Conservation (phyloP, 2,888 invertebrate genomes). For the Caenorhabditis zanzibari region DNA sequence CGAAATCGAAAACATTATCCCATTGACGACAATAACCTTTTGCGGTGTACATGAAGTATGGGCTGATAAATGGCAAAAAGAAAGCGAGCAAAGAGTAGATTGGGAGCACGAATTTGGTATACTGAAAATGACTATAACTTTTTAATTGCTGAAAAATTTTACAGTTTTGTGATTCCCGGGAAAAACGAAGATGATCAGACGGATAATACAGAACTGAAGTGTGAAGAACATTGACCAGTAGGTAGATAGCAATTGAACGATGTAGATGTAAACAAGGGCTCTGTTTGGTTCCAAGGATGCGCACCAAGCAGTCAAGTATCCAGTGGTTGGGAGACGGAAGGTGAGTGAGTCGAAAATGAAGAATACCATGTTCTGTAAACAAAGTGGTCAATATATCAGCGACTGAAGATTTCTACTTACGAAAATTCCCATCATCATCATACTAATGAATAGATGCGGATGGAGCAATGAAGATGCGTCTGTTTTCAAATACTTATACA, state of each 20-base stretch:
- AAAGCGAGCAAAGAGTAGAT: background rate
- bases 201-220: background rate
- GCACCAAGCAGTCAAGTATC: background rate
- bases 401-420: background rate
- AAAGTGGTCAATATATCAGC: background rate
- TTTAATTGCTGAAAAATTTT: background rate
- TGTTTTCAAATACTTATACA: background rate
- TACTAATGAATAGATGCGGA: background rate
- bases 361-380: conserved; percentile 11
- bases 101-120: background rate
- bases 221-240: conserved; percentile 11
- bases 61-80: background rate
- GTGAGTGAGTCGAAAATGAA: background rate
- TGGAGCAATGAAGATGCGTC: background rate
- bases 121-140: background rate
- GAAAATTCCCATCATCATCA: background rate
- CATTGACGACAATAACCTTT: conserved; percentile 27
- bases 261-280: background rate
- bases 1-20: background rate
- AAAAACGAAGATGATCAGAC: background rate
- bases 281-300: background rate
- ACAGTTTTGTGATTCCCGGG: background rate
- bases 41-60: conserved; percentile 1
- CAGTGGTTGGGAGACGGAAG: conserved; percentile 14
- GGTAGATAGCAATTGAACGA: background rate